Conservation (phyloP, 2,888 invertebrate species). For the Caenorhabditis afra region DNA sequence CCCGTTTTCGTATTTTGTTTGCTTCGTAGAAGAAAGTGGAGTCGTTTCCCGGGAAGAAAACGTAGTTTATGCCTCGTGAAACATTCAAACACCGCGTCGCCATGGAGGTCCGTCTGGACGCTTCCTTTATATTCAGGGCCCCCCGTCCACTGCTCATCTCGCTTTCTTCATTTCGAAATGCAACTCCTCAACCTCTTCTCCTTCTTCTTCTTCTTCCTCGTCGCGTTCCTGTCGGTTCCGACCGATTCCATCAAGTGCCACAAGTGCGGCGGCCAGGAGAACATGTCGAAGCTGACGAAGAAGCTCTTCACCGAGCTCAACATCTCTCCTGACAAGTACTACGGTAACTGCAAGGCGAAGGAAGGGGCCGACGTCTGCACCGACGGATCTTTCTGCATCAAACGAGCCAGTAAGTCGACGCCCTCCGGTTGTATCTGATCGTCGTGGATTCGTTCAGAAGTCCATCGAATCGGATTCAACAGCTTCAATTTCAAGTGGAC, state of each 20-base stretch:
- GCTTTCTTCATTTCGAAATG: background rate
- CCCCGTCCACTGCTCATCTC: background rate
- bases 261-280: conserved; percentile 30
- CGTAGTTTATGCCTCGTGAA: conserved; percentile 28
- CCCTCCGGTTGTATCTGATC: background rate
- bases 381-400: conserved; percentile 46
- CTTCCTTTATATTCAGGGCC: conserved; percentile 1
- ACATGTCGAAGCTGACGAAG: conserved; percentile 30
- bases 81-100: conserved; percentile 13
- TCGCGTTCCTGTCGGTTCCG: conserved; percentile 2
- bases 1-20: conserved; percentile 15
- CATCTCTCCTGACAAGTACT: conserved; percentile 24
- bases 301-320: conserved; percentile 29
- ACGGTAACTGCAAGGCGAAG: conserved; percentile 46
- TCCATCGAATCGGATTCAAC: conserved; percentile 36
- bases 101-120: conserved; percentile 27
- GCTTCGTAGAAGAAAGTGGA: background rate
- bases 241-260: conserved; percentile 18
- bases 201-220: conserved; percentile 7
- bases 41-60: conserved; percentile 7
- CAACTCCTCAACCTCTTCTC: background rate
- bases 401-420: conserved; percentile 32
- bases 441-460: conserved; percentile 3
- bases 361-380: conserved; percentile 39
- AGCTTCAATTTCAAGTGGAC: conserved; percentile 41